phyloP scores from a whole-genome alignment of 2,113 vertebrate species.

The Saccopteryx leptura region DNA sequence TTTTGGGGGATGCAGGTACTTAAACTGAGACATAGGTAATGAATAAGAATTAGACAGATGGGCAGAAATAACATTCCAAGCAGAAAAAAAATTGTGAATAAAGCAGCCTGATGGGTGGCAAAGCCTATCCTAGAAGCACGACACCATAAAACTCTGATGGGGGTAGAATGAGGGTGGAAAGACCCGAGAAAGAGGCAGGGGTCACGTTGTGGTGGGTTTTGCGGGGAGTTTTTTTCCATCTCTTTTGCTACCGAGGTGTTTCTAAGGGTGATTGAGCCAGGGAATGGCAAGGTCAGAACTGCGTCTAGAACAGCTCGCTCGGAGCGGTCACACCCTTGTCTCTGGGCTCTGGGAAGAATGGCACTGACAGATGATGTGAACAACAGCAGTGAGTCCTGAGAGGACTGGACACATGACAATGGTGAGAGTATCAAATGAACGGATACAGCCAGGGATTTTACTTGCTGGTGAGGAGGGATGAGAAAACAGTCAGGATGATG shows the following conservation, averaged over 20 bases:
- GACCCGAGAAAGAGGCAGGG: not conserved
- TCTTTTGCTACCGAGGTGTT: not conserved
- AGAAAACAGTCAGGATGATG: not conserved
- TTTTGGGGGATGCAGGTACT: not conserved
- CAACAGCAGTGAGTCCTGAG: not conserved
- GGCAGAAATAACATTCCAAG: not conserved
- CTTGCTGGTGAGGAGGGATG: not conserved
- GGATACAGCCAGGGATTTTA: not conserved
- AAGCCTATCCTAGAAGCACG: not conserved
- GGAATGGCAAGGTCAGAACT: not conserved
- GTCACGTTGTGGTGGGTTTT: fast-evolving
- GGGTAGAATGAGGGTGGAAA: not conserved
- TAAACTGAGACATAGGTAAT: not conserved
- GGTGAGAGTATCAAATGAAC: not conserved
- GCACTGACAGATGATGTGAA: not conserved
- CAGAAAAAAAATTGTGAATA: not conserved
- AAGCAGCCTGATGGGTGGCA: not conserved
- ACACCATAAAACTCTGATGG: not conserved
- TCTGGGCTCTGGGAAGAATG: not conserved
- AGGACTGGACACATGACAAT: not conserved
- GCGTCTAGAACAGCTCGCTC: not conserved
- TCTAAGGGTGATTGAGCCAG: not conserved
- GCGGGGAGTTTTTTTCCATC: no score
- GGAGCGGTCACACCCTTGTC: not conserved
- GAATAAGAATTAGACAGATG: not conserved